These are phyloP conservation scores for Lacerta viridis DNA, from an alignment of 2,797 vertebrate species.

Conservation along the genomic window DNA sequence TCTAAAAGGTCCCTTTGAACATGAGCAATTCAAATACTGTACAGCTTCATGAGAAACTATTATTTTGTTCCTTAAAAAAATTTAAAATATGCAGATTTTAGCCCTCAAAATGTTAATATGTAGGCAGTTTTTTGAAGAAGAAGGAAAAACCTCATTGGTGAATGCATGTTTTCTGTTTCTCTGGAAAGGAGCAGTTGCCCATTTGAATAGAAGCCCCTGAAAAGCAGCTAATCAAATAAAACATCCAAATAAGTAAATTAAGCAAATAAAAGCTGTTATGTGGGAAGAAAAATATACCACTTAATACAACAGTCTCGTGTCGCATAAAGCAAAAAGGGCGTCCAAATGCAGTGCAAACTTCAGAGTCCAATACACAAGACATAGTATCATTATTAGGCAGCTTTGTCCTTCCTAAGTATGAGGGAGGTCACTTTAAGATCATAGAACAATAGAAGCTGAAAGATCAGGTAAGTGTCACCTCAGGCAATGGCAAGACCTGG, in stretches of 20 bases:
- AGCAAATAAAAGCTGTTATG: constrained; percentile 31
- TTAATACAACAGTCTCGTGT: not conserved
- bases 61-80: constrained; percentile 63
- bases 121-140: constrained; percentile 37
- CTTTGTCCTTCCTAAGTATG: not conserved
- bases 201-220: constrained; percentile 47
- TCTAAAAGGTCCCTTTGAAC: constrained; percentile 52
- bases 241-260: constrained; percentile 66
- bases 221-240: constrained; percentile 72
- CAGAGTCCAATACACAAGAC: not conserved
- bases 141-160: constrained; percentile 33
- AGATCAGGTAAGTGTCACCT: not conserved
- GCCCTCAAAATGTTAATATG: constrained; percentile 59
- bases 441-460: not conserved
- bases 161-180: constrained; percentile 50
- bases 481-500: not conserved
- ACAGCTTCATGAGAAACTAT: constrained; percentile 65
- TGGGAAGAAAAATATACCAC: not conserved
- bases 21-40: constrained; percentile 53
- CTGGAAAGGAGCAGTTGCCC: constrained; percentile 54
- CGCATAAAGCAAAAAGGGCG: not conserved
- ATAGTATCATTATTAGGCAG: not conserved
- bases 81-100: constrained; percentile 67
- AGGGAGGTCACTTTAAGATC: not conserved
- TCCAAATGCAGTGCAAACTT: not conserved